A percentile compares a stretch with the other conserved stretches of the same genome.
phyloP scores from a whole-genome alignment of 2,113 vertebrate genomes.

The Hystrix cristata region DNA sequence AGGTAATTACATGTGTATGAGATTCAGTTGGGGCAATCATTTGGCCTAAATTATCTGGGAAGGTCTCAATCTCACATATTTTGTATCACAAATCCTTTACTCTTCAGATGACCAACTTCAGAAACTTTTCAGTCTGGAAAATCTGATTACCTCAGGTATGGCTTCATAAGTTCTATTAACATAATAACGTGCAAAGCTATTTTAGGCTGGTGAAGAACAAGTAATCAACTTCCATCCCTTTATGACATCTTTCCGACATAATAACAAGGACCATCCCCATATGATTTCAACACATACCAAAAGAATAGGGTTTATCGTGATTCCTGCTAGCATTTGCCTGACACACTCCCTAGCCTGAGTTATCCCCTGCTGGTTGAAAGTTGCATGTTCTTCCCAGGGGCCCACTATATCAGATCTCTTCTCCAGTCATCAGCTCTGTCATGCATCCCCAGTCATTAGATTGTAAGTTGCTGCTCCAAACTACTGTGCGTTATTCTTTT shows the following conservation, averaged over 20 bases:
- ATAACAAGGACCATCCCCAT: not conserved
- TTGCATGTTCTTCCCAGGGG: not conserved
- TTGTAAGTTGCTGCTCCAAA: not conserved
- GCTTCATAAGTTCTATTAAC: not conserved
- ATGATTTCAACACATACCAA: not conserved
- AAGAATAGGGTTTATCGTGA: not conserved
- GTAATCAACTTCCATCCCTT: not conserved
- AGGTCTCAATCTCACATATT: not conserved
- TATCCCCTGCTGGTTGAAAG: not conserved
- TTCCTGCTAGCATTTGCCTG: not conserved
- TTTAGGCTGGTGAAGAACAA: constrained; percentile 1
- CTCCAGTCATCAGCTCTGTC: not conserved
- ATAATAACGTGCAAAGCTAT: not conserved
- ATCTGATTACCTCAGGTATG: not conserved
- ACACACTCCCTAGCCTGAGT: not conserved
- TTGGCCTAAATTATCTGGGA: not conserved
- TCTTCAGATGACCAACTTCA: not conserved
- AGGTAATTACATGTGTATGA: not conserved
- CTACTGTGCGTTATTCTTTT: not conserved
- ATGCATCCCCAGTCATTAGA: not conserved
- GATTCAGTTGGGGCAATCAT: not conserved
- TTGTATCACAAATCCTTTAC: constrained; percentile 4
- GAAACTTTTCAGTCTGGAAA: constrained; percentile 29
- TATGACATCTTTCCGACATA: not conserved
- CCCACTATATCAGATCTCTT: not conserved